phyloP scores from a whole-genome alignment of 64 coral and sea anemone genomes.

The Stylophora pistillata region DNA sequence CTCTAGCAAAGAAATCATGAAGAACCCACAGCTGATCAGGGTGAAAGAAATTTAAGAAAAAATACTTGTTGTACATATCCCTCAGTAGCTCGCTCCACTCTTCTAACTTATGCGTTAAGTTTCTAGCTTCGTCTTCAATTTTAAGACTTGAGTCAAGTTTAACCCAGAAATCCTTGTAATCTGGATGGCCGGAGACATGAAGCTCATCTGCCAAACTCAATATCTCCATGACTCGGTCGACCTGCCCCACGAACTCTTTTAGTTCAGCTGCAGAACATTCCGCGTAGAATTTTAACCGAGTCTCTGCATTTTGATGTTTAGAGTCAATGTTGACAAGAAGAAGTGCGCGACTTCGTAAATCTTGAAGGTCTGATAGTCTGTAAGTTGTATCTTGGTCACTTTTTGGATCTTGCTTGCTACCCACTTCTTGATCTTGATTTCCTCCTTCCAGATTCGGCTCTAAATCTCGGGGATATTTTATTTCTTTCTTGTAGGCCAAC shows the following conservation, averaged over 20 bases:
- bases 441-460: too few relatives aligned
- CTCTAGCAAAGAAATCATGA: conserved; percentile 7
- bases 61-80: conserved; percentile 34
- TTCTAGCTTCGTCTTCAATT: conserved; percentile 25
- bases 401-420: too few relatives aligned
- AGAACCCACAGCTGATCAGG: conserved; percentile 81
- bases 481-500: too few relatives aligned
- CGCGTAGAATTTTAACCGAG: neutral
- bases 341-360: conserved; percentile 85
- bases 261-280: conserved; percentile 18
- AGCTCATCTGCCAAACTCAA: conserved; percentile 14
- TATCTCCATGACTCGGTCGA: conserved; percentile 74
- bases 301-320: conserved; percentile 3
- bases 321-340: conserved; percentile 76
- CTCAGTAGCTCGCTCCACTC: conserved; percentile 62
- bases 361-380: conserved; percentile 75
- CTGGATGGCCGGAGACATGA: conserved; percentile 57
- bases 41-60: conserved; percentile 83
- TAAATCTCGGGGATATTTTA: conserved; percentile 18
- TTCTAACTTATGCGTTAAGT: conserved; percentile 31
- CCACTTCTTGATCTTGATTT: neutral
- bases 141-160: conserved; percentile 46
- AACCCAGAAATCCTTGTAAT: conserved; percentile 35
- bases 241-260: conserved; percentile 61
- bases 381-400: too few relatives aligned